Base-by-base conservation (phyloP, 2,888 invertebrate species). In the Sinotaia quadrata region DNA sequence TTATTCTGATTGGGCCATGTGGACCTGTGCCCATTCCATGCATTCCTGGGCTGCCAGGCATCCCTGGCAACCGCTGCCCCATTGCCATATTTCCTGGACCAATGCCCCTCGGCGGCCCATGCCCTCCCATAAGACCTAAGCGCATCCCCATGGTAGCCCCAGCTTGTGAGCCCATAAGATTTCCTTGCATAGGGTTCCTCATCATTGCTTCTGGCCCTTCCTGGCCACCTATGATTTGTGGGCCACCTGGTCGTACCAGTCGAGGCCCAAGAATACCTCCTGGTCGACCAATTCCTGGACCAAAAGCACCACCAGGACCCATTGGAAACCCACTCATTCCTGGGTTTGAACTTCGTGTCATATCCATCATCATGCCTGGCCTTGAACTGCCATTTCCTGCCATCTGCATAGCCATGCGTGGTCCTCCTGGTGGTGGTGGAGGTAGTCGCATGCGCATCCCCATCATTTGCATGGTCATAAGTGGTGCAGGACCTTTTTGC, bases 161-260 rank as follows among this genome's bases (percentile, higher is more conserved):
- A 15, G 41, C 68, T 15, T 60, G 70, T 33, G 71, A 70, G n/a
- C 74, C 75, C 71, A 74, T 77, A 44, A 72, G 60, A 29, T 73
- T 70, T 24, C 67, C 71, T 27, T 75, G 73, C 66, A 71, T 72
- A 10, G 47, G 69, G 12, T 69, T 74, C n/a, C 72, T 56, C 67
- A 73, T 69, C n/a, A 61, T 63, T n/a, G 61, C 58, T n/a, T 68
- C 68, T n/a, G 52, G 44, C 8, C 36, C 37, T 8, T 54, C 66
- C 29, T n/a, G 47, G 7, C 47, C 47, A 12, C 8, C 47, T 24
- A 47, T 47, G 47, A 24, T 24, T 4, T 49, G 51, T 15, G 67
- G 70, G 10, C 34, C 27, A 4, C 63, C 68, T 27, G 68, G 67
- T 15, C 59, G 63, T 67, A 67, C 61, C 67, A 62, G 10, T 2